Base-by-base conservation (phyloP, 2,888 invertebrate genomes). In the Cremastobaeus sp. region DNA sequence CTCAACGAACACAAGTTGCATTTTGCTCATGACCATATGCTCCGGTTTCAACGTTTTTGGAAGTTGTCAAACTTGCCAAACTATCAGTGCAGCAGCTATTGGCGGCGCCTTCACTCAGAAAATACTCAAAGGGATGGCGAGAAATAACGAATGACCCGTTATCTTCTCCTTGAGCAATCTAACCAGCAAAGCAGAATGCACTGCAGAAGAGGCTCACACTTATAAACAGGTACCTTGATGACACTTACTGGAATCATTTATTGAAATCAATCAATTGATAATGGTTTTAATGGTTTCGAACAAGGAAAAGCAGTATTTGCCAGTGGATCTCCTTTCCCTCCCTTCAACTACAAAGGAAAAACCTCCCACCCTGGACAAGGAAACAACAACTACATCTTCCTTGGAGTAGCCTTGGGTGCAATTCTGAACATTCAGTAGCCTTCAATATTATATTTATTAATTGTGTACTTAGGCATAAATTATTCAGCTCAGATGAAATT, bases 81-180 rank as follows among this genome's bases (percentile, higher is more conserved):
- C 99, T 99, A 97, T 99, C 80, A 99, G 96, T 55, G 99, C 98
- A 52, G 94, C 98, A 12, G 98, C 98, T 0, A 92, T 96, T 72
- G 93, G 94, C 20, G 96, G 97, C 50, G 97, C 97, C n/a, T 99
- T 99, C 89, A 97, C 95, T 0, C 88, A 92, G 15, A 93, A 93
- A 78, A 95, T 99, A 82, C 90, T 99, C 59, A 90, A 91, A 81
- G 91, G 92, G 84, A 98, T 99, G 98, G 96, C 91, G 9, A 89
- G 90, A 52, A 90, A 92, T 85, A 96, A 97, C 88, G 91, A 93
- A 15, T 90, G 91, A 55, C 99, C 99, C 1, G 93, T 99, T 74
- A 96, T 99, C 81, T 99, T 99, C 88, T 99, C 99, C 8, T 91
- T 99, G 43, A 98, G 98, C 86, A 99, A 99, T 90, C 99, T 99